Evolutionary conservation across 2,888 invertebrate genomes (phyloP).

Genomic region (Mylabris sibirica): DNA sequence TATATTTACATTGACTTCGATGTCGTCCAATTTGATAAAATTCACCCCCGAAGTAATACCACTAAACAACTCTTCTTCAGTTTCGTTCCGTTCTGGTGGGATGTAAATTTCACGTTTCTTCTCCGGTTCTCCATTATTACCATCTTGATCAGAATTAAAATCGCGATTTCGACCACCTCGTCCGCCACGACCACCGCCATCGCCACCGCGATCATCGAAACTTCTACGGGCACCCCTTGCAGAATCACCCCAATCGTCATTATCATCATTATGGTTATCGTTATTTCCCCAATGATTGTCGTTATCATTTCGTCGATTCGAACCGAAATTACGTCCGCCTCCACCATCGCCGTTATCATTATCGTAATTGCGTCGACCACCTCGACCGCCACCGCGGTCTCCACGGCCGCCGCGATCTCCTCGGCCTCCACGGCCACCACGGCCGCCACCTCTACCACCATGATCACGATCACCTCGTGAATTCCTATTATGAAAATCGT

Average conservation of each 20-base stretch:
- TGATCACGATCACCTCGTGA: constrained; percentile 35
- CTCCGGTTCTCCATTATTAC: constrained; percentile 56
- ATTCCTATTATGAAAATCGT: constrained; percentile 10
- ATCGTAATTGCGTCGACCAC: constrained; percentile 39
- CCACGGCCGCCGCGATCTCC: constrained; percentile 31
- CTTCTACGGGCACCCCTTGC: constrained; percentile 33
- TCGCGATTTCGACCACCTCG: constrained; percentile 38
- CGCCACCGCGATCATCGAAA: constrained; percentile 43
- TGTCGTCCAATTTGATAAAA: constrained; percentile 88
- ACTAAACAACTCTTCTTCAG: constrained; percentile 75
- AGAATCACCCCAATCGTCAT: constrained; percentile 36
- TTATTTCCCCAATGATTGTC: constrained; percentile 35
- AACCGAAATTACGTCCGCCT: constrained; percentile 27
- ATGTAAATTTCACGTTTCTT: constrained; percentile 72
- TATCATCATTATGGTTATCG: constrained; percentile 33
- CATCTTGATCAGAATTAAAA: constrained; percentile 35
- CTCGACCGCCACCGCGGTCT: constrained; percentile 40
- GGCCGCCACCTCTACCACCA: constrained; percentile 24
- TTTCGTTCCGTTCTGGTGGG: constrained; percentile 77
- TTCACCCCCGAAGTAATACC: constrained; percentile 86
- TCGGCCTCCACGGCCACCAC: constrained; percentile 35
- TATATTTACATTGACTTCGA: constrained; percentile 81
- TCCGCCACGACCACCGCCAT: constrained; percentile 38
- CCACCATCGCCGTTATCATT: constrained; percentile 33
- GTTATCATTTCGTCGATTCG: constrained; percentile 31